Evolutionary conservation across 2,797 vertebrate genomes (phyloP).

Genomic region (Manis pentadactyla): DNA sequence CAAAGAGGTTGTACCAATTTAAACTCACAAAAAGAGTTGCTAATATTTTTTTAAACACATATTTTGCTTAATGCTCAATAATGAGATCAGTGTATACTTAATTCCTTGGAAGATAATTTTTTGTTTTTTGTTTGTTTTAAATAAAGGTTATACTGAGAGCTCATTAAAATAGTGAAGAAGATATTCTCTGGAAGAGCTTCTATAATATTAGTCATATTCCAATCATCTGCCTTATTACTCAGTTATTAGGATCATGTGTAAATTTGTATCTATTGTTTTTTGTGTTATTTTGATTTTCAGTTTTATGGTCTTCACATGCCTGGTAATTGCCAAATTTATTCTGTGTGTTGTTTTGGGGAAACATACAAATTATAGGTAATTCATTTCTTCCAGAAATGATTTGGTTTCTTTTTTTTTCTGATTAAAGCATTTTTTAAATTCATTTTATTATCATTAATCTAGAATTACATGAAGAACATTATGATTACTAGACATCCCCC

Average conservation of each 20-base stretch:
- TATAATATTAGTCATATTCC: background rate
- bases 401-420: background rate
- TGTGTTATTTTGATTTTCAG: background rate
- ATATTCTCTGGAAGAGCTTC: background rate
- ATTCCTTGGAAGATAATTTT: background rate
- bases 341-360: background rate
- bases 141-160: background rate
- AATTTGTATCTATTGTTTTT: background rate
- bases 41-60: background rate
- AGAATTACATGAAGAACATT: too few species aligned
- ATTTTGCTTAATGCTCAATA: background rate
- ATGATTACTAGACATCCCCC: too few species aligned
- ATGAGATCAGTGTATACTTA: background rate
- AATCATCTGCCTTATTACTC: background rate
- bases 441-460: too few species aligned
- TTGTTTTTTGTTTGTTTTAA: background rate
- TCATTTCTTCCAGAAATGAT: background rate
- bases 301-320: background rate
- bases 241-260: background rate
- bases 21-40: background rate
- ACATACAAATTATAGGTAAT: background rate
- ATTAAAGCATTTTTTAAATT: too few species aligned
- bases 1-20: background rate
- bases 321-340: background rate
- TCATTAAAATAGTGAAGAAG: background rate